phyloP scores from a whole-genome alignment of 2,888 invertebrate genomes.

The Plebejus argus region DNA sequence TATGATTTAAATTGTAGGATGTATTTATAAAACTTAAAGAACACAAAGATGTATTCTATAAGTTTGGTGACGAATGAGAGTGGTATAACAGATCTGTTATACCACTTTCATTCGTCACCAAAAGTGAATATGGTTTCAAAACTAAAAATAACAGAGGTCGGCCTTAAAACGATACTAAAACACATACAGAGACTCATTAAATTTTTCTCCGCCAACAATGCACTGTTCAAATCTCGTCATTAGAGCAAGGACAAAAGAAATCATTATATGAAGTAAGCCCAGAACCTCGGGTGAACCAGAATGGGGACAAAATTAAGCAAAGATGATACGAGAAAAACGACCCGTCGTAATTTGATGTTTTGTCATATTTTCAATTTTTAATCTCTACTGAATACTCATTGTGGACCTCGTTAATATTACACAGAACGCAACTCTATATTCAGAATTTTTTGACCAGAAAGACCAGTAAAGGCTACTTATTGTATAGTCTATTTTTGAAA shows the following conservation, averaged over 20 bases:
- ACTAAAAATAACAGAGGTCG: conserved; percentile 18
- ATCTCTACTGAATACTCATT: neutral
- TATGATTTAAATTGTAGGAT: too few relatives aligned
- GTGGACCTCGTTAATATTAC: neutral
- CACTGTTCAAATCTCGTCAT: conserved; percentile 43
- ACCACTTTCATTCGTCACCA: neutral
- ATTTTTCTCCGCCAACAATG: conserved; percentile 36
- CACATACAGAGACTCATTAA: conserved; percentile 33
- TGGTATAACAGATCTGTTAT: neutral
- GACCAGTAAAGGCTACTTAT: too few relatives aligned
- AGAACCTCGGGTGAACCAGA: conserved; percentile 51
- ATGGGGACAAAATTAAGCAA: conserved; percentile 59
- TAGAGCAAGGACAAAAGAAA: conserved; percentile 46
- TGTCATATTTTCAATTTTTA: conserved; percentile 14
- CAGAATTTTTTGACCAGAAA: too few relatives aligned
- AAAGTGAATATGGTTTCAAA: neutral
- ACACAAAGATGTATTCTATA: too few relatives aligned
- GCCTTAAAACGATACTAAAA: conserved; percentile 30
- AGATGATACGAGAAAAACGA: conserved; percentile 45
- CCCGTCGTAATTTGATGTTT: conserved; percentile 17
- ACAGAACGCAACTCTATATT: too few relatives aligned
- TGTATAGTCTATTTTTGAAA: too few relatives aligned
- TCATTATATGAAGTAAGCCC: conserved; percentile 60
- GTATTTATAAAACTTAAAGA: neutral
- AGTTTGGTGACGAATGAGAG: too few relatives aligned